Base-by-base conservation (phyloP, 2,888 invertebrate genomes). In the Eristalis intricaria region DNA sequence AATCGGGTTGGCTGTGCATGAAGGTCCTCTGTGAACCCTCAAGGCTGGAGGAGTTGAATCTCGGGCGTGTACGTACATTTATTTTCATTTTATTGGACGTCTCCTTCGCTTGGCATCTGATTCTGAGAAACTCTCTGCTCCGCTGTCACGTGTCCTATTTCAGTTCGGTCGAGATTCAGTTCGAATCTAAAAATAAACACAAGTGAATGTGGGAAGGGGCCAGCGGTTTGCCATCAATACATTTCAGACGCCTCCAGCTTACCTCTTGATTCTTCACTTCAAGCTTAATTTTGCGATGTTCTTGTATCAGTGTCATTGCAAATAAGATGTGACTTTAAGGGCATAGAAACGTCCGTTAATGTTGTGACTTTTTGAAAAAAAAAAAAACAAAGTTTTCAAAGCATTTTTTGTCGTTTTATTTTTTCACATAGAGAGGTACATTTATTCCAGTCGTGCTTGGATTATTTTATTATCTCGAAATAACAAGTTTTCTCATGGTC, bases 191-290 rank as follows among this genome's bases (percentile, higher is more conserved):
- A 50, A 50, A 50, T 50, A 50, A 50, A 50, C 50, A 50, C 19
- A 8, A 19, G 19, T 19, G 38, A 38, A 38, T 38, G 38, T 13
- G 38, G 4, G 19, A 50, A n/a, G 43, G 43, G 7, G 43, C 1
- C 43, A 7, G 15, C 19, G 19, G 50, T 19, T 50, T 4, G 50
- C 8, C 50, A 19, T 50, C 19, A 19, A 8, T 19, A 19, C 32
- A 32, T 10, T 19, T 50, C 8, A 7, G 50, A 8, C 19, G 63
- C 63, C 40, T 69, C 56, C 50, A 61, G 22, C 38, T 38, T 38
- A 38, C 73, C 75, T 71, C 70, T 69, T 75, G 74, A 74, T 43
- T 70, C 65, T 65, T 65, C 66, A 43, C 50, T 13, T 68, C 43
- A 32, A 19, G 15, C n/a, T 70, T 65, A 19, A 8, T 38, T 66